Evolutionary conservation across 1,140 invertebrate genomes (phyloP).

Genomic region (Zaprionus ghesquierei): DNA sequence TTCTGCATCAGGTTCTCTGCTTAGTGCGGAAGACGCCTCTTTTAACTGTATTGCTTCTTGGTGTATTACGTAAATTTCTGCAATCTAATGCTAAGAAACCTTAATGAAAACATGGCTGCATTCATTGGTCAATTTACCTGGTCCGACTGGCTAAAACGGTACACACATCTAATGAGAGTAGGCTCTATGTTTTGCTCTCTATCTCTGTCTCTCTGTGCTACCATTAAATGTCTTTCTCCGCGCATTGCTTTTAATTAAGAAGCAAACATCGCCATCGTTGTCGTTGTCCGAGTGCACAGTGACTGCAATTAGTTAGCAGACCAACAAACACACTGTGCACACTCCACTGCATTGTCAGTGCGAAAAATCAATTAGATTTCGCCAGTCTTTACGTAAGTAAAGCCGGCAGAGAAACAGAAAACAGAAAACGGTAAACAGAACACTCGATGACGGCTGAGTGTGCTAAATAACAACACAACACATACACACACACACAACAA

Average conservation of each 20-base stretch:
- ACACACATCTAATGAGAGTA: not conserved
- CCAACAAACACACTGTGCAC: not conserved
- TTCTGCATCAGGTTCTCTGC: not conserved
- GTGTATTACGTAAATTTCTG: not conserved
- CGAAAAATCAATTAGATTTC: constrained; percentile 40
- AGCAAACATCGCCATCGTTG: constrained; percentile 10
- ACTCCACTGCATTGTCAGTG: not conserved
- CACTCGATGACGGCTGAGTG: constrained; percentile 20
- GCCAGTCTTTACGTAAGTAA: constrained; percentile 37
- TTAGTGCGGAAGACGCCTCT: not conserved
- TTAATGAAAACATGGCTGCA: not conserved
- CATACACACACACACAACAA: constrained; percentile 17
- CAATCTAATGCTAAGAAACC: not conserved
- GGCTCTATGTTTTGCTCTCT: not conserved
- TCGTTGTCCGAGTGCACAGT: not conserved
- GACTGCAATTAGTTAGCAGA: constrained; percentile 6
- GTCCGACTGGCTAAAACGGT: not conserved
- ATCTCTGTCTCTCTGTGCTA: not conserved
- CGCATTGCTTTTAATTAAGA: constrained; percentile 15
- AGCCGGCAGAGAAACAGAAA: constrained; percentile 1
- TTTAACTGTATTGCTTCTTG: not conserved
- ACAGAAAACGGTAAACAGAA: constrained; percentile 15
- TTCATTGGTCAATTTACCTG: not conserved
- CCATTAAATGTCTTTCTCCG: constrained; percentile 30
- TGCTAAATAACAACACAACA: constrained; percentile 28